phyloP scores from a whole-genome alignment of 2,797 vertebrate species.

The Xiphorhynchus erythropygius region DNA sequence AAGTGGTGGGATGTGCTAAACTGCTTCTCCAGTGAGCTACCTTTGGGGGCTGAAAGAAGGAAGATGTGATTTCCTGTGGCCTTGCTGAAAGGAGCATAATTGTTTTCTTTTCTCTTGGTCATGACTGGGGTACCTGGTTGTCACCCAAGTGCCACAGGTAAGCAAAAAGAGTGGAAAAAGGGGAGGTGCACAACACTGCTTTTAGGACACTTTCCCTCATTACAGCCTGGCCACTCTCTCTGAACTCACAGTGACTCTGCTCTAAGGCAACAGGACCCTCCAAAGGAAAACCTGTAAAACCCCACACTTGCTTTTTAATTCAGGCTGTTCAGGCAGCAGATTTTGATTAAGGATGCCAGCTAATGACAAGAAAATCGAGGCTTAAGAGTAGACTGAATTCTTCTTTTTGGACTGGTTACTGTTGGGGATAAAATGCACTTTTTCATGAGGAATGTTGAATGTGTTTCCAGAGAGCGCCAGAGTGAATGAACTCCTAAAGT shows the following conservation, averaged over 20 bases:
- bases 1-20: not conserved
- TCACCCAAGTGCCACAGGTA: not conserved
- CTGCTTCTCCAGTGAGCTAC: not conserved
- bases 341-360: not conserved
- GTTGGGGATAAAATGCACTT: not conserved
- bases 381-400: not conserved
- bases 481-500: not conserved
- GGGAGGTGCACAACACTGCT: not conserved
- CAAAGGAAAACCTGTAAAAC: not conserved
- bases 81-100: not conserved
- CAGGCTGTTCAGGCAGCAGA: not conserved
- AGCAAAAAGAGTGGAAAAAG: not conserved
- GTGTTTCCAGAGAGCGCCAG: not conserved
- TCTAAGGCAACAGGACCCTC: not conserved
- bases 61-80: not conserved
- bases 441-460: not conserved
- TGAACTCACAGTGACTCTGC: not conserved
- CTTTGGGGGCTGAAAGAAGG: not conserved
- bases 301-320: fast-evolving
- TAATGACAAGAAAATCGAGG: not conserved
- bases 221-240: not conserved
- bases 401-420: not conserved
- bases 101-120: not conserved
- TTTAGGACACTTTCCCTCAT: not conserved
- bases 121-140: not conserved